These are phyloP conservation scores for Antennarius maculatus DNA, from an alignment of 2,797 vertebrate species.

Conservation along the genomic window DNA sequence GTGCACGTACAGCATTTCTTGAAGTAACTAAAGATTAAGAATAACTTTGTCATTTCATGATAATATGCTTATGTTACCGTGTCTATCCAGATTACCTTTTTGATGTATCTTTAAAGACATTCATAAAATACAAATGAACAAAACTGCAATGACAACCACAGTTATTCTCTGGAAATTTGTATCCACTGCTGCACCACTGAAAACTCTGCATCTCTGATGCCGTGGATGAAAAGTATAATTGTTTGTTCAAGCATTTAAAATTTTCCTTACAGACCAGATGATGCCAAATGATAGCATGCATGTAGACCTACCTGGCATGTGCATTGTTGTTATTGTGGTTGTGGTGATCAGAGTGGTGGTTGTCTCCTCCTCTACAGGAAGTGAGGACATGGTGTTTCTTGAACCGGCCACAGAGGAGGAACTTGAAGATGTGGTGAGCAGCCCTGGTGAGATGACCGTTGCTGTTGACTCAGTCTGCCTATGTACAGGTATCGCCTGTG, in stretches of 20 bases:
- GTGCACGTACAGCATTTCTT: background rate
- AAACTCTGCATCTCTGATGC: constrained; percentile 2
- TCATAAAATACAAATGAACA: constrained; percentile 1
- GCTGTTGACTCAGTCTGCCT: constrained; percentile 69
- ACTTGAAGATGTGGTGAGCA: constrained; percentile 81
- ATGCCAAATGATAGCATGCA: background rate
- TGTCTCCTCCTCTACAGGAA: constrained; percentile 88
- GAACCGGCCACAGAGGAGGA: constrained; percentile 72
- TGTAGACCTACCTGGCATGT: constrained; percentile 85
- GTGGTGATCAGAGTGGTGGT: constrained; percentile 94
- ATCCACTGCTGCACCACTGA: background rate
- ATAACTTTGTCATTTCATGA: constrained; percentile 23
- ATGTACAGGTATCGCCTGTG: constrained; percentile 79
- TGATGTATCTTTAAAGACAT: constrained; percentile 12
- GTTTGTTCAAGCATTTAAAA: background rate
- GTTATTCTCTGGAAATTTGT: background rate
- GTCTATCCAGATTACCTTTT: constrained; percentile 17
- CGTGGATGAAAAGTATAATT: background rate
- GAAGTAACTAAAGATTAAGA: background rate
- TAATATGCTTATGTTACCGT: constrained; percentile 37
- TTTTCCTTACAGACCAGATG: background rate
- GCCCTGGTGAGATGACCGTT: constrained; percentile 79
- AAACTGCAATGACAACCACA: background rate
- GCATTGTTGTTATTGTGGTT: constrained; percentile 92
- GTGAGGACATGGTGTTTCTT: constrained; percentile 73